Percentiles rank a stretch among this genome's conserved stretches.
These are phyloP conservation scores for Enteromius thamalakanensis DNA, from an alignment of 2,797 vertebrate species.

Conservation along the genomic window DNA sequence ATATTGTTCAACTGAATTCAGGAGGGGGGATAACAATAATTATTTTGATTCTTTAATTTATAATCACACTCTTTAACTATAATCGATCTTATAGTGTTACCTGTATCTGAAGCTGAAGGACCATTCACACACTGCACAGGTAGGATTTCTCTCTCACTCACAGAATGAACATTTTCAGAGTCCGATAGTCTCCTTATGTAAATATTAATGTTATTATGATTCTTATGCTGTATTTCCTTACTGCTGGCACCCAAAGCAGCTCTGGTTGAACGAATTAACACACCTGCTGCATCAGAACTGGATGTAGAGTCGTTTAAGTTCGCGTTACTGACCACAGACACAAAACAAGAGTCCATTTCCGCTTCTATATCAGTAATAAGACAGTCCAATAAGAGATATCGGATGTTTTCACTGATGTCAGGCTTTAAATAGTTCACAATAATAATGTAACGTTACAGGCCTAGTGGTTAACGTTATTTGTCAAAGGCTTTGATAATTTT, in stretches of 20 bases:
- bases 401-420: background rate
- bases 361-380: background rate
- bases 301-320: conserved; percentile 61
- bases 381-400: background rate
- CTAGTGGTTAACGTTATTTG: background rate
- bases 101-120: conserved; percentile 6
- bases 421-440: background rate
- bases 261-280: conserved; percentile 72
- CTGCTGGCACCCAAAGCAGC: conserved; percentile 10
- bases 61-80: too few relatives aligned
- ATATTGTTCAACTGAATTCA: conserved; percentile 21
- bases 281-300: conserved; percentile 68
- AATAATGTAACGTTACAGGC: too few relatives aligned
- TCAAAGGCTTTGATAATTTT: background rate
- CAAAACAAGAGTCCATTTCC: conserved; percentile 38
- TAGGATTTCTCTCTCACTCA: conserved; percentile 31
- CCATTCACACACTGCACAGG: conserved; percentile 58
- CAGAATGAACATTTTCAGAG: conserved; percentile 42
- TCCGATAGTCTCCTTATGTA: conserved; percentile 69
- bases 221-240: background rate
- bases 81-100: background rate
- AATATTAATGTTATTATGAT: conserved; percentile 49
- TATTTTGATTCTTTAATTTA: background rate
- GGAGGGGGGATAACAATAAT: background rate
- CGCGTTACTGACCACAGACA: conserved; percentile 16